Evolutionary conservation across 1,140 invertebrate species (phyloP).

Genomic region (Heliothis virescens): DNA sequence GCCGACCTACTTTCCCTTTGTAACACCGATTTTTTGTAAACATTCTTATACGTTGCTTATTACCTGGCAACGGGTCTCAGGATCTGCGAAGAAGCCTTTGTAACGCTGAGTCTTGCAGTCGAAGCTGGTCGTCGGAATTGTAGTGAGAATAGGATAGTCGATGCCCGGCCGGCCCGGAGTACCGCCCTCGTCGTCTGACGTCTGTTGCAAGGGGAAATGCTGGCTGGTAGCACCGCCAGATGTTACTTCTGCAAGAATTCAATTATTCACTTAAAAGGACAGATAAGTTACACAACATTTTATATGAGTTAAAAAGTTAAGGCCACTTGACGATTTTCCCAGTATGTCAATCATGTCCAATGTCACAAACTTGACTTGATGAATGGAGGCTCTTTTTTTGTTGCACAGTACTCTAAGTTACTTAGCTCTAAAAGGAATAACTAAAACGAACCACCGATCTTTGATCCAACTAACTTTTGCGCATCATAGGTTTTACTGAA

Average conservation of each 20-base stretch:
- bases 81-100: conserved; percentile 96
- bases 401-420: no score
- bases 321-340: not conserved
- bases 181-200: conserved; percentile 87
- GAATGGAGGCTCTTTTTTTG: not conserved
- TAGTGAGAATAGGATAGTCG: conserved; percentile 93
- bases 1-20: conserved; percentile 48
- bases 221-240: conserved; percentile 67
- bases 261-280: conserved; percentile 2
- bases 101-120: conserved; percentile 94
- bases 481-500: not conserved
- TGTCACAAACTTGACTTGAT: not conserved
- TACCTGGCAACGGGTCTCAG: conserved; percentile 94
- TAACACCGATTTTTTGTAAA: conserved; percentile 34
- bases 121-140: conserved; percentile 93
- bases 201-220: conserved; percentile 72
- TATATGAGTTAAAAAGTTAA: not conserved
- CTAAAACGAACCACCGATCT: no score
- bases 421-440: no score
- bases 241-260: conserved; percentile 62
- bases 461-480: no score
- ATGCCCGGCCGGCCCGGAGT: conserved; percentile 91
- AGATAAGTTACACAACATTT: not conserved
- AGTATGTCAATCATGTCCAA: not conserved
- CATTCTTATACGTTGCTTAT: conserved; percentile 24